Conservation (phyloP, 2,797 vertebrate genomes). For the Sebastes vulpes region DNA sequence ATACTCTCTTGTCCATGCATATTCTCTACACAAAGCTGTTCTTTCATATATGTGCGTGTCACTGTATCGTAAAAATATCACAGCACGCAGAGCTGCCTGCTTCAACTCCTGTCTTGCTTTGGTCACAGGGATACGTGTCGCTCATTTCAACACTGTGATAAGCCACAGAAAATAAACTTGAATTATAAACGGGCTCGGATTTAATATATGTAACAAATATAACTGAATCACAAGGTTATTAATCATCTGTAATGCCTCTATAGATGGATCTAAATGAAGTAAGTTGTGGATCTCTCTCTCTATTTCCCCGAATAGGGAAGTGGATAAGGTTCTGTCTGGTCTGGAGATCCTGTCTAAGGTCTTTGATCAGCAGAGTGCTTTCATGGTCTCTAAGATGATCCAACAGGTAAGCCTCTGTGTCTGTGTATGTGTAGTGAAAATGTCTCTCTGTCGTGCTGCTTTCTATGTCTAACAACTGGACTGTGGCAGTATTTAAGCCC, state of each 20-base stretch:
- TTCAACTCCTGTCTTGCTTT: constrained; percentile 8
- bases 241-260: background rate
- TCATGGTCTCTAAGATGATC: constrained; percentile 94
- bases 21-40: background rate
- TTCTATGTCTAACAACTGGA: background rate
- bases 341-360: constrained; percentile 97
- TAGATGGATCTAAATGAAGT: background rate
- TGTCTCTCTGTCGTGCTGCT: background rate
- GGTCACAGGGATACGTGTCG: constrained; percentile 2
- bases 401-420: constrained; percentile 88
- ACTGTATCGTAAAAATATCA: background rate
- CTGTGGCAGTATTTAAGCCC: background rate
- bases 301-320: constrained; percentile 85
- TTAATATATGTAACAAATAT: background rate
- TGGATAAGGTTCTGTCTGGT: constrained; percentile 94
- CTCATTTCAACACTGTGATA: background rate
- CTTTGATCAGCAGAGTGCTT: constrained; percentile 96
- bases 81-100: background rate
- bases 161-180: background rate
- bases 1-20: background rate
- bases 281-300: constrained; percentile 9
- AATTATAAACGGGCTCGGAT: background rate
- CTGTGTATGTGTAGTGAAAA: background rate
- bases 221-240: background rate
- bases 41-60: background rate